Evolutionary conservation across 2,888 invertebrate genomes (phyloP).

Genomic region (Diarsia brunnea): DNA sequence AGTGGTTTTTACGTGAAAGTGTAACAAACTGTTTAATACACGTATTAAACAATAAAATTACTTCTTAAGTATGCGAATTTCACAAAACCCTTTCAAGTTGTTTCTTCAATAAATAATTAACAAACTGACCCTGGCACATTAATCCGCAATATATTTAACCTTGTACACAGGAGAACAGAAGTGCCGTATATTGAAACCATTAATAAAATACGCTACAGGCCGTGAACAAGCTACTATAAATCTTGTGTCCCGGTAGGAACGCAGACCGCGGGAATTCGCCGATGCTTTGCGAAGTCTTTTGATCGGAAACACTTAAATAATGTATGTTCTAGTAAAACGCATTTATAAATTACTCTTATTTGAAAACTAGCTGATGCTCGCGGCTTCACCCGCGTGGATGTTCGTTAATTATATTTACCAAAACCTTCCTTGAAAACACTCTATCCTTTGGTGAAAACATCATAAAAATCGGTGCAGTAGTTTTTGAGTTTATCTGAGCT

Average conservation of each 20-base stretch:
- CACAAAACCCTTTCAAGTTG: neutral
- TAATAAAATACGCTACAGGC: conserved; percentile 43
- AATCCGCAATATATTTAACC: conserved; percentile 21
- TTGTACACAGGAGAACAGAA: conserved; percentile 11
- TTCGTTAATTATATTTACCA: too few species aligned
- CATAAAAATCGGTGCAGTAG: too few species aligned
- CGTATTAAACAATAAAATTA: neutral
- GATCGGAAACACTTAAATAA: neutral
- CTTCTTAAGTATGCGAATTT: neutral
- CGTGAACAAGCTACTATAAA: conserved; percentile 51
- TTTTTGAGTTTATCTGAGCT: too few species aligned
- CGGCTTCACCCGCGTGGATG: too few species aligned
- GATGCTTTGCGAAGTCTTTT: conserved; percentile 17
- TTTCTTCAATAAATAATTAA: conserved; percentile 12
- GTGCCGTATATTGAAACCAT: conserved; percentile 41
- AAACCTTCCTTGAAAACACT: too few species aligned
- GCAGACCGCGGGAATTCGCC: neutral
- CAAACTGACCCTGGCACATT: conserved; percentile 39
- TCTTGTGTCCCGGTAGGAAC: conserved; percentile 10
- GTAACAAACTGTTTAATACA: neutral
- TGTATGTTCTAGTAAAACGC: neutral
- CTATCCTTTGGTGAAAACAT: too few species aligned
- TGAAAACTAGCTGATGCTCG: neutral
- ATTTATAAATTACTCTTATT: neutral
- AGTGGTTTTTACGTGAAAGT: too few species aligned